Conservation (phyloP, 2,113 vertebrate species). For the Emydura subglobosa region DNA sequence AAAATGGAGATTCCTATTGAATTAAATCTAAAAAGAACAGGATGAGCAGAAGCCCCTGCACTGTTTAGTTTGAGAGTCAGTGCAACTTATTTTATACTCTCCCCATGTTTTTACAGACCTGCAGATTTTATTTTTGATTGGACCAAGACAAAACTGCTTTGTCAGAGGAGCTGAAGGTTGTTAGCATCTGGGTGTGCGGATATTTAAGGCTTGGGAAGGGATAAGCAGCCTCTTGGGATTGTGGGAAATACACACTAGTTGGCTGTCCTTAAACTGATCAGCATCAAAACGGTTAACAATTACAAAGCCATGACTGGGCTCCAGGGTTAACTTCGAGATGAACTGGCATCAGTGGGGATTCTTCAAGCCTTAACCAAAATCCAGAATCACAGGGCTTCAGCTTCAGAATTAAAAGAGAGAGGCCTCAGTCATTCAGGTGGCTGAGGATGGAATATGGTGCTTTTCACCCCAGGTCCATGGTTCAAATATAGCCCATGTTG, state of each 20-base stretch:
- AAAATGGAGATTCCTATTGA: neutral
- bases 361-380: neutral
- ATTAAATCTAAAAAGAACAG: neutral
- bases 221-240: conserved; percentile 21
- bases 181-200: neutral
- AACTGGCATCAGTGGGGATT: neutral
- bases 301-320: conserved; percentile 42
- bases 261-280: conserved; percentile 15
- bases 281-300: conserved; percentile 54
- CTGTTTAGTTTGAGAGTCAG: neutral
- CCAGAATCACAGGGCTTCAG: neutral
- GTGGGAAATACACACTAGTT: conserved; percentile 12
- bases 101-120: neutral
- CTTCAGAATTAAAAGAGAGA: neutral
- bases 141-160: neutral
- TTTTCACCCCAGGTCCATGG: neutral
- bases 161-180: neutral
- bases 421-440: neutral
- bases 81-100: neutral
- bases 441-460: neutral
- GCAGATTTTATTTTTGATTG: neutral
- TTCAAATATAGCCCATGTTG: neutral
- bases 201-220: conserved; percentile 15
- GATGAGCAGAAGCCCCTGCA: rapidly evolving
- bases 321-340: conserved; percentile 33